These are phyloP conservation scores for Folsomia manolachei DNA, from an alignment of 2,888 invertebrate species.

Conservation along the genomic window DNA sequence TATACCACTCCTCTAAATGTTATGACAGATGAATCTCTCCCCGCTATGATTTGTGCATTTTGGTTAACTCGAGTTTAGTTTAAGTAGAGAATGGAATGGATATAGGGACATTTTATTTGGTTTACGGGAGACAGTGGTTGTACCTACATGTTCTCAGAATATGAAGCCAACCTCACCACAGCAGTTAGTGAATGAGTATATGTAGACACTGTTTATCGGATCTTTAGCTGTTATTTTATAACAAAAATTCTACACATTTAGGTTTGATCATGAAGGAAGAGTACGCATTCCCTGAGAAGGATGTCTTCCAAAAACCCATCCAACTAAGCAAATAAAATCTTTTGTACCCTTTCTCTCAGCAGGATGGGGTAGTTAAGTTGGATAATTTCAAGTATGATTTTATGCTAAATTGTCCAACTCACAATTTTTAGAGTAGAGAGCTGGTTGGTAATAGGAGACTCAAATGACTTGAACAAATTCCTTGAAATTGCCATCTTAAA, in stretches of 20 bases:
- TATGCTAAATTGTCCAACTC: slow-evolving; percentile 15
- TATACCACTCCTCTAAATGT: slow-evolving; percentile 43
- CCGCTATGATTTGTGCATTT: slow-evolving; percentile 41
- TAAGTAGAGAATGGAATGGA: not conserved
- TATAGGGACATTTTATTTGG: not conserved
- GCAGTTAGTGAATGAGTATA: no score
- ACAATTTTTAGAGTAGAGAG: not conserved
- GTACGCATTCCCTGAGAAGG: no score
- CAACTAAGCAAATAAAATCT: not conserved
- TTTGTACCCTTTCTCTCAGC: no score
- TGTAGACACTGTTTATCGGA: no score
- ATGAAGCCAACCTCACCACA: not conserved
- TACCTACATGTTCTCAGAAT: not conserved
- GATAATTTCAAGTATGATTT: slow-evolving; percentile 16
- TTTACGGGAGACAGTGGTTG: no score
- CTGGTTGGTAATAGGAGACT: not conserved
- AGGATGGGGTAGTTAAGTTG: not conserved
- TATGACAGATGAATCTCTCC: slow-evolving; percentile 43
- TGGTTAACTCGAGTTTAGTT: slow-evolving; percentile 16
- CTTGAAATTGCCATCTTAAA: not conserved
- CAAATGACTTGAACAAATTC: not conserved
- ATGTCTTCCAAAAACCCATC: no score
- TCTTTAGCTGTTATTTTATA: not conserved
- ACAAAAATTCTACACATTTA: not conserved
- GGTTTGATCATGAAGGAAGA: not conserved